These are phyloP conservation scores for Prunella fulvescens DNA, from an alignment of 2,113 vertebrate species.

Conservation along the genomic window DNA sequence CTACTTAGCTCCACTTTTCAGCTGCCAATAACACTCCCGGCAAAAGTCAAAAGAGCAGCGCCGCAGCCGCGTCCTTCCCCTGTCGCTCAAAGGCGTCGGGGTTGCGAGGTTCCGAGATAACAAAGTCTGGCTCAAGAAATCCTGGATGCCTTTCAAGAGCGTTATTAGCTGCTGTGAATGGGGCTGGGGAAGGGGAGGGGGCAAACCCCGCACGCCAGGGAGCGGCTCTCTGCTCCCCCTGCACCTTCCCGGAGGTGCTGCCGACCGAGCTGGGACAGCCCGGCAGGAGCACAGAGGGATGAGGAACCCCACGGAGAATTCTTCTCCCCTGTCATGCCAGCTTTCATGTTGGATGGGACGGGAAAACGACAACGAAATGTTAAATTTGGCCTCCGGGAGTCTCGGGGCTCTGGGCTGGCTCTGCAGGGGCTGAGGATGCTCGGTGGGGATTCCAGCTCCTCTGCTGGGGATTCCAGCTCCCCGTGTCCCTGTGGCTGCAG, in stretches of 20 bases:
- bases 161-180: neutral
- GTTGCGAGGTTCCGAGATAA: neutral
- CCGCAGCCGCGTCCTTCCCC: neutral
- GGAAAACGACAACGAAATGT: fast-evolving
- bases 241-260: neutral
- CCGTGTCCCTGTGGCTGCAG: fast-evolving
- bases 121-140: conserved; percentile 45
- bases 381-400: neutral
- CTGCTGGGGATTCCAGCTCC: fast-evolving
- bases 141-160: conserved; percentile 30
- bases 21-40: conserved; percentile 36
- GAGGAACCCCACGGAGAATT: fast-evolving
- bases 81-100: conserved; percentile 4
- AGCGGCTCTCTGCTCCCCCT: neutral
- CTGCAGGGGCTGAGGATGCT: neutral
- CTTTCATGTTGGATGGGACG: neutral
- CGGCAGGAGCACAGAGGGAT: fast-evolving
- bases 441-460: fast-evolving
- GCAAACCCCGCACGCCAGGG: fast-evolving
- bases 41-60: conserved; percentile 54
- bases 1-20: conserved; percentile 47
- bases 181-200: neutral
- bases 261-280: neutral
- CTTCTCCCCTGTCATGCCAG: fast-evolving
- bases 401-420: neutral